Evolutionary conservation across 2,113 vertebrate genomes (phyloP), one percentile per base, ranked within the genome.

Genomic region (Chunga burmeisteri): DNA sequence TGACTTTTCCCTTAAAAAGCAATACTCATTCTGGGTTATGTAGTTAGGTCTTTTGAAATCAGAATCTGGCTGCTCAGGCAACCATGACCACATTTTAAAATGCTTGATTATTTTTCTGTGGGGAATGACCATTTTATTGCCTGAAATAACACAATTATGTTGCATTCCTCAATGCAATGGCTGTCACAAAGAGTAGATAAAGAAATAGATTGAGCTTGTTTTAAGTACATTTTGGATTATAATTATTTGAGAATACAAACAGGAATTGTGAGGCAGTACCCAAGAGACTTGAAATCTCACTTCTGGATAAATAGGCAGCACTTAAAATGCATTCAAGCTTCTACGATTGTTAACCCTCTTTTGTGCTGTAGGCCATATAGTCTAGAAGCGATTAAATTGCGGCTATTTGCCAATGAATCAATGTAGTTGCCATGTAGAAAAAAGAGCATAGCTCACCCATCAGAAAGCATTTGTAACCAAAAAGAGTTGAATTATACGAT

Each of bases 51-150:
- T 73, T 81, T 91, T 81, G 78, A 96, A 97, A 94, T 91, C 88
- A 94, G 87, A 96, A 91, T 78, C 80, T 95, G 96, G 59, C 89
- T 98, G 95, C 90, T 97, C 89, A 95, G 72, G 56, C 71, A 94
- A 93, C 92, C 88, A 71, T 94, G 87, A 83, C 85, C 77, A 86
- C 82, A 44, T 92, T 94, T 93, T 95, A 97, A 97, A 97, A 94
- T 93, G 58, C 91, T 98, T 97, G 94, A 96, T 98, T 97, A 96
- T 94, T 95, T 98, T 77, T 97, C 90, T 94, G 40, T 86, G 70
- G 88, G 92, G 63, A 83, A 94, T 94, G 78, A 96, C 93, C 26
- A 4, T 95, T 97, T 98, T 98, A 97, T 97, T 98, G 90, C 97
- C 81, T 97, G 88, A 97, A 98, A 97, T 98, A 97, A 95, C 82